Evolutionary conservation across 2,113 vertebrate genomes (phyloP).

Genomic region (Guaruba guarouba): DNA sequence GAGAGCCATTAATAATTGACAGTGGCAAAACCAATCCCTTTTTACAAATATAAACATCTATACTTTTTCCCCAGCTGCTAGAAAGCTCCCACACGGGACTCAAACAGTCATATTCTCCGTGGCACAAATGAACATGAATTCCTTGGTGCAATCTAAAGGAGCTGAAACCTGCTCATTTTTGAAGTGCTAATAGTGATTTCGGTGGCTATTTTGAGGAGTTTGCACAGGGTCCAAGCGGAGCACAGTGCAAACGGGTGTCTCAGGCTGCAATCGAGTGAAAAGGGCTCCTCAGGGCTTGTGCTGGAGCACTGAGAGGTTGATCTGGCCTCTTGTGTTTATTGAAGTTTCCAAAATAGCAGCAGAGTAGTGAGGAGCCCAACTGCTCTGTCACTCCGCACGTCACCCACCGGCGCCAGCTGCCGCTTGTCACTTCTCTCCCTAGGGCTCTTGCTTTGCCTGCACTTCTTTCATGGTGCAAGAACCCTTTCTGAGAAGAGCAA

Average conservation of each 20-base stretch:
- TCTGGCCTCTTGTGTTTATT: constrained; percentile 50
- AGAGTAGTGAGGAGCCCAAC: not conserved
- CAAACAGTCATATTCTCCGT: not conserved
- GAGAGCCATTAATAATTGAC: constrained; percentile 51
- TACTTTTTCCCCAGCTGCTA: constrained; percentile 17
- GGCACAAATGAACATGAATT: not conserved
- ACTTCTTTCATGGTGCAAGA: constrained; percentile 27
- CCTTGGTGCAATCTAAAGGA: not conserved
- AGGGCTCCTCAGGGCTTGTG: not conserved
- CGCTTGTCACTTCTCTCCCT: constrained; percentile 27
- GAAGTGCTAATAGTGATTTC: not conserved
- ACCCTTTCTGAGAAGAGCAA: constrained; percentile 26
- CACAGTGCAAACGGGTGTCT: not conserved
- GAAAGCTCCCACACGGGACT: not conserved
- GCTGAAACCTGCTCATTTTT: not conserved
- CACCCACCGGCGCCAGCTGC: constrained; percentile 40
- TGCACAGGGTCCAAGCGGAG: not conserved
- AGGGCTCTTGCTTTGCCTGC: constrained; percentile 8
- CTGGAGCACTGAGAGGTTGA: not conserved
- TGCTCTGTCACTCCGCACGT: constrained; percentile 26
- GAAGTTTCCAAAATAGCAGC: constrained; percentile 63
- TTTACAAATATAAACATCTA: constrained; percentile 41
- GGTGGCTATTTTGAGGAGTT: not conserved
- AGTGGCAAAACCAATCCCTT: constrained; percentile 27
- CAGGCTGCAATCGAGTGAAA: not conserved